These are phyloP conservation scores for Gnathonemus longibarbis DNA, from an alignment of 2,113 vertebrate genomes.

Conservation along the genomic window DNA sequence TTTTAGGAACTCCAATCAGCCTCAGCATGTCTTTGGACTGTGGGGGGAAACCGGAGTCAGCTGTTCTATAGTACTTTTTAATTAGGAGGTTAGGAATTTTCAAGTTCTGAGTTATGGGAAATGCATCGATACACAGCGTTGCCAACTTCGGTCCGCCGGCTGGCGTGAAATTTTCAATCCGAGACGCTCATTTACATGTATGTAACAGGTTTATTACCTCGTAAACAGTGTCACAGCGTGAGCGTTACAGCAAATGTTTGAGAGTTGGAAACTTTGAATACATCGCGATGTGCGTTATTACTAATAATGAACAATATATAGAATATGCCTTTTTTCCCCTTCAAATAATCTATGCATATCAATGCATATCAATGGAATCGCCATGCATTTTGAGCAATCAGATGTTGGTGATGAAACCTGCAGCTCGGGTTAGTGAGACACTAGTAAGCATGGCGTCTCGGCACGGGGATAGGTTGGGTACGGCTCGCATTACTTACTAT, in stretches of 20 bases:
- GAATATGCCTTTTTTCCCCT: neutral
- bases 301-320: neutral
- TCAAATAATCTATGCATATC: neutral
- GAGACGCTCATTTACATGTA: too few relatives aligned
- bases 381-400: neutral
- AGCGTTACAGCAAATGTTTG: too few relatives aligned
- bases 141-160: too few relatives aligned
- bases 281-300: neutral
- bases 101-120: neutral
- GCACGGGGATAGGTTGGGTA: neutral
- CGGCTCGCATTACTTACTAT: neutral
- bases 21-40: too few relatives aligned
- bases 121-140: too few relatives aligned
- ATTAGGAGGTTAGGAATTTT: neutral
- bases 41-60: too few relatives aligned
- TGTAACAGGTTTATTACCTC: too few relatives aligned
- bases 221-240: too few relatives aligned
- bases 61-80: too few relatives aligned
- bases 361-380: neutral
- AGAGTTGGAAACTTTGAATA: neutral
- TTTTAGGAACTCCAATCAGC: too few relatives aligned
- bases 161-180: too few relatives aligned
- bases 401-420: neutral
- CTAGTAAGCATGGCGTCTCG: neutral
- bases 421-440: neutral